Base-by-base conservation (phyloP, 2,797 vertebrate genomes). In the Mormyrops boulengeri region DNA sequence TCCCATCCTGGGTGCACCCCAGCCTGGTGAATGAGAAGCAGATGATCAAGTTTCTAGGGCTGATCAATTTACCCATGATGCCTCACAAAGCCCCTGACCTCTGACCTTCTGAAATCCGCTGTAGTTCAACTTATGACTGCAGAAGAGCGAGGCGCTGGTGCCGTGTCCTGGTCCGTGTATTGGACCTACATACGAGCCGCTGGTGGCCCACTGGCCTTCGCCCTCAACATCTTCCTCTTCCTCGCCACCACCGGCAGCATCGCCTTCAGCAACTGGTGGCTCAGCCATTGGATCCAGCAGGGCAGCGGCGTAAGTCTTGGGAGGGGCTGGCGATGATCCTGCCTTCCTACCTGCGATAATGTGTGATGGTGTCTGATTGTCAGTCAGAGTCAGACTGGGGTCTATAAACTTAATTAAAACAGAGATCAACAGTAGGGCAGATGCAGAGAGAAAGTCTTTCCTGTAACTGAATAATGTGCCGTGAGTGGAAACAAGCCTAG, bases 191-290 rank as follows among this genome's bases (percentile, higher is more conserved):
- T 97, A 93, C 95, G 93, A 93, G 97, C 96, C 22, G 96, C 96
- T 0, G 97, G 97, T 87, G 97, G 97, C 14, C 91, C 93, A 0
- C 0, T 96, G 5, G 90, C 94, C 90, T 95, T 97, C 91, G 30
- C 95, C 91, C 80, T 95, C 92, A 97, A 96, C 93, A 47, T 94
- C 88, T 49, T 97, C 91, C 92, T 97, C 93, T 97, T 97, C 94
- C 92, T 97, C 66, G 91, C 95, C 89, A 97, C 96, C 91, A 96
- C 96, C 0, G 96, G 96, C 93, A 96, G 95, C 92, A 93, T 96
- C 55, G 95, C 94, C 84, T 97, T 97, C 93, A 95, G 93, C 91
- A 96, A 96, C 93, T 97, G 97, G 97, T 97, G 97, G 97, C 95
- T 97, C 89, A 97, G 97, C 91, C 86, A 96, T 91, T 97, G 97